These are phyloP conservation scores for Lagopus muta DNA, from an alignment of 2,113 vertebrate species.

Conservation along the genomic window DNA sequence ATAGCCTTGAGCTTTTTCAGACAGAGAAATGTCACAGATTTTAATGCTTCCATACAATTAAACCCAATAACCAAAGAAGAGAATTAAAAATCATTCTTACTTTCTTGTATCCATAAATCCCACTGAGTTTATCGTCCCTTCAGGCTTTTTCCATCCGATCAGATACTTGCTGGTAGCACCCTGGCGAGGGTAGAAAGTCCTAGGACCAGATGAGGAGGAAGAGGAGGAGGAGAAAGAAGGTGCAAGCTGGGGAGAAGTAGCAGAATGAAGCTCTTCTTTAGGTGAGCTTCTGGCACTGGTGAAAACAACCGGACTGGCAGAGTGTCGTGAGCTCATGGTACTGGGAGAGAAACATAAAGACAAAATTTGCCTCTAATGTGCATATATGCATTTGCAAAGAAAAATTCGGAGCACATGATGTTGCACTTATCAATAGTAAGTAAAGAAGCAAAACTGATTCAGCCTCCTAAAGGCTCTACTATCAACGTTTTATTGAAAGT, in stretches of 20 bases:
- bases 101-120: conserved; percentile 98
- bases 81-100: conserved; percentile 82
- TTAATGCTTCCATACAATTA: background rate
- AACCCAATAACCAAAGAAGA: conserved; percentile 24
- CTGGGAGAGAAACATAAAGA: conserved; percentile 71
- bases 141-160: conserved; percentile 99
- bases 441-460: background rate
- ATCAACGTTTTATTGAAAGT: background rate
- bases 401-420: background rate
- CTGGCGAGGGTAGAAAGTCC: conserved; percentile 98
- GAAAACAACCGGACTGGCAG: conserved; percentile 86
- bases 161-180: conserved; percentile 99
- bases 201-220: conserved; percentile 90
- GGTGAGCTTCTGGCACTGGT: conserved; percentile 90
- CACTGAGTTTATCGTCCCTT: conserved; percentile 98
- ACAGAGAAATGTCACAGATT: background rate
- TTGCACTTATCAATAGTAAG: background rate
- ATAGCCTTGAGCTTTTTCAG: background rate
- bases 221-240: conserved; percentile 90
- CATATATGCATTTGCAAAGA: background rate
- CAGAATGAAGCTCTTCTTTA: conserved; percentile 90
- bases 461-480: background rate
- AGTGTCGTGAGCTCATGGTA: conserved; percentile 88
- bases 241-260: conserved; percentile 82
- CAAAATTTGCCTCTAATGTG: conserved; percentile 1